Conservation (phyloP, 2,888 invertebrate genomes). For the Argyresthia albistria region DNA sequence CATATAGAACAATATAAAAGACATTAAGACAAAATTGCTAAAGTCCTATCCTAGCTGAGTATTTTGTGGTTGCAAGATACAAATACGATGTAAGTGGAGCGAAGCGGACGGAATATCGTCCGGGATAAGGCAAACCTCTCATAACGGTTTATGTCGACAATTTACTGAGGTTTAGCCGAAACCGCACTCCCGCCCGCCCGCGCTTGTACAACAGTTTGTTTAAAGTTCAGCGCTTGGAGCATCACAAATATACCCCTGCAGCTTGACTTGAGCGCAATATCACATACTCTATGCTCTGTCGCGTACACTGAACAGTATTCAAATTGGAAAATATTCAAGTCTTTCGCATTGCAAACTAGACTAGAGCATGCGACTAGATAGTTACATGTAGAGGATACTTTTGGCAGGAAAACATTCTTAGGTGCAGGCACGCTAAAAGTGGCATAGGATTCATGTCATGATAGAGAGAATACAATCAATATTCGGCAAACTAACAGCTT, state of each 20-base stretch:
- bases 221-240: conserved; percentile 29
- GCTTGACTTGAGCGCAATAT: conserved; percentile 18
- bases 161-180: conserved; percentile 42
- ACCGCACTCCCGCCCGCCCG: conserved; percentile 19
- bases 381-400: no score
- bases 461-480: no score
- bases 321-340: not conserved
- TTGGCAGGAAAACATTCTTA: no score
- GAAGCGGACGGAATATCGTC: conserved; percentile 24
- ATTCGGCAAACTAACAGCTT: no score
- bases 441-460: no score
- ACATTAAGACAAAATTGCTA: no score
- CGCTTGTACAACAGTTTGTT: conserved; percentile 33
- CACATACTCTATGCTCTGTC: not conserved
- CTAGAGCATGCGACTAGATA: no score
- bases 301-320: not conserved
- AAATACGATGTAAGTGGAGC: not conserved
- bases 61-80: not conserved
- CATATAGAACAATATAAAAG: no score
- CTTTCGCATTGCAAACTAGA: not conserved
- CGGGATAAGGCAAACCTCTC: conserved; percentile 42
- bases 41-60: not conserved
- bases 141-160: conserved; percentile 53
- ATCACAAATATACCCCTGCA: conserved; percentile 26
- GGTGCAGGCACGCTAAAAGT: no score